Percentiles rank a stretch among this genome's conserved stretches.
Evolutionary conservation across 1,140 invertebrate species (phyloP).

Genomic region (Triops cancriformis): DNA sequence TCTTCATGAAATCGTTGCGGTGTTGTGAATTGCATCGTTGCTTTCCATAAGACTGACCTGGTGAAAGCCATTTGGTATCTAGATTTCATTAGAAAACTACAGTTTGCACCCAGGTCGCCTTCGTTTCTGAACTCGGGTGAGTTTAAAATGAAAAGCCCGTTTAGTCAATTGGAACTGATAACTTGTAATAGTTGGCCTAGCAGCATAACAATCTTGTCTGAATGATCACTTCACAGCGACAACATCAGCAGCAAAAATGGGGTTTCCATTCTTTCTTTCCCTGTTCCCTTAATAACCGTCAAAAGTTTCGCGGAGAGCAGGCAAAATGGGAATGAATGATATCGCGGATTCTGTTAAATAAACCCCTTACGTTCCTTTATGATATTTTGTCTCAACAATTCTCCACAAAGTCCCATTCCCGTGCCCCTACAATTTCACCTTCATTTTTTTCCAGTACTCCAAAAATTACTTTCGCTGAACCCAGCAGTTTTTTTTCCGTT

Average conservation of each 20-base stretch:
- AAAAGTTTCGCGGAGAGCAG: not conserved
- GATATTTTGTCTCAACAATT: not conserved
- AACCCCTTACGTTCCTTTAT: not conserved
- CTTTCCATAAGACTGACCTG: too few relatives aligned
- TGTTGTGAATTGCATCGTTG: too few relatives aligned
- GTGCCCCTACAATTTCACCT: not conserved
- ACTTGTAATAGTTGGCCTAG: slow-evolving; percentile 13
- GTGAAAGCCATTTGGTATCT: too few relatives aligned
- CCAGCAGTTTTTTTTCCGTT: not conserved
- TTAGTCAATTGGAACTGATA: not conserved
- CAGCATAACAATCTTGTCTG: slow-evolving; percentile 6
- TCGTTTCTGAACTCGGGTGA: too few relatives aligned
- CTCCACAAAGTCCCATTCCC: not conserved
- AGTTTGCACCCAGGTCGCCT: too few relatives aligned
- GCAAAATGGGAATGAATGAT: not conserved
- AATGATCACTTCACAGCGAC: slow-evolving; percentile 6
- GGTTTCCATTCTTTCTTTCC: not conserved
- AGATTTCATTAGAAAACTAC: too few relatives aligned
- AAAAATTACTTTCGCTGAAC: not conserved
- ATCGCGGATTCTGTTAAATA: not conserved
- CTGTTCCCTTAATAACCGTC: not conserved
- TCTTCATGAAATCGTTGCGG: too few relatives aligned
- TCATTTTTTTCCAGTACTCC: not conserved
- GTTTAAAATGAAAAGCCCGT: too few relatives aligned
- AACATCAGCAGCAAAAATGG: not conserved